Percentiles rank a stretch among this genome's conserved stretches.
phyloP scores from a whole-genome alignment of 2,888 invertebrate genomes.

The Blomia tropicalis region DNA sequence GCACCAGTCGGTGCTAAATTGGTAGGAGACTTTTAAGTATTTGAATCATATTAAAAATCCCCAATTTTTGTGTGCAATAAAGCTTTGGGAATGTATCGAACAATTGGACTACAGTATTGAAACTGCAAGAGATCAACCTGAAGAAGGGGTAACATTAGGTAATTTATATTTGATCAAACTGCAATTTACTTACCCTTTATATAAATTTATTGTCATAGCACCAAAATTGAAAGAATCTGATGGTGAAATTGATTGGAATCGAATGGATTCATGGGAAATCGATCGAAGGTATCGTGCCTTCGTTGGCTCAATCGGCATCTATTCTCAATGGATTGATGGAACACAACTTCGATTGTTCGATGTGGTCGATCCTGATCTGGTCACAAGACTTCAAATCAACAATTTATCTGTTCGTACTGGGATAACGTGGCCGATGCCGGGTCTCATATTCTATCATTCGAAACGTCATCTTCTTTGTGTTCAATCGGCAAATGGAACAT shows the following conservation, averaged over 20 bases:
- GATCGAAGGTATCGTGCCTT: slow-evolving; percentile 24
- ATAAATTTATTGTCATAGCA: slow-evolving; percentile 33
- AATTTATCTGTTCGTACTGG: neutral
- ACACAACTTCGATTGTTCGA: slow-evolving; percentile 29
- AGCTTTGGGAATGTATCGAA: slow-evolving; percentile 29
- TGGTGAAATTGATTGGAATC: slow-evolving; percentile 34
- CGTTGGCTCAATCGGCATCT: slow-evolving; percentile 20
- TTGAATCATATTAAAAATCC: too few species aligned
- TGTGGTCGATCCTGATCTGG: slow-evolving; percentile 28
- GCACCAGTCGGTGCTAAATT: slow-evolving; percentile 52
- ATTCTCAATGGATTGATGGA: slow-evolving; percentile 26
- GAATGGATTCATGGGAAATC: slow-evolving; percentile 29
- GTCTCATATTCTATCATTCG: slow-evolving; percentile 45
- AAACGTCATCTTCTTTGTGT: slow-evolving; percentile 22
- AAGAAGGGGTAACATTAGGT: slow-evolving; percentile 46
- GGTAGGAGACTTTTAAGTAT: too few species aligned
- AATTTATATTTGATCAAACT: neutral
- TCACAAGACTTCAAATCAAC: slow-evolving; percentile 12
- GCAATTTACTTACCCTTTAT: neutral
- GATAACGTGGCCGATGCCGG: slow-evolving; percentile 34
- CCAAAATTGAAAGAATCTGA: slow-evolving; percentile 29
- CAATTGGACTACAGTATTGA: slow-evolving; percentile 46
- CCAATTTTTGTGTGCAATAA: neutral
- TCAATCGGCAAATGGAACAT: slow-evolving; percentile 24
- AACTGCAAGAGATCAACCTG: slow-evolving; percentile 46